Base-by-base conservation (phyloP, 2,113 vertebrate genomes). In the Oreochromis tanganicae region DNA sequence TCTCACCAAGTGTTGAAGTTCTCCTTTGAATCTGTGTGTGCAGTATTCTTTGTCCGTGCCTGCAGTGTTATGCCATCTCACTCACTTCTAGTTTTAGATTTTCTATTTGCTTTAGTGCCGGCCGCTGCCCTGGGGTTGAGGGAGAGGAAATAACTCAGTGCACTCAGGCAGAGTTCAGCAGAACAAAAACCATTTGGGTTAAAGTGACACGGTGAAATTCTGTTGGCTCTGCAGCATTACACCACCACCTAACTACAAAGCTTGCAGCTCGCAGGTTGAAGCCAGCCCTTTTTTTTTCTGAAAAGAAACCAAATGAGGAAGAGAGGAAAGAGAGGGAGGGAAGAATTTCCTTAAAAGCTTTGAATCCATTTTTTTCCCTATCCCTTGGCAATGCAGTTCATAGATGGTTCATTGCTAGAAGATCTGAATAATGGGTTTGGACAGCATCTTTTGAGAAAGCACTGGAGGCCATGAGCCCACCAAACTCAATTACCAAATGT, bases 401-500 rank as follows among this genome's bases (percentile, higher is more conserved):
- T 80, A 88, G 83, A 91, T 90, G 87, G 85, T 90, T 92, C 83
- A 86, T 88, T 94, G 92, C 85, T 81, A 89, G 52, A 87, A 83
- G 85, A 92, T 94, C 59, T 85, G 61, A 94, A 89, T 92, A 89
- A 92, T 92, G 85, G 84, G 54, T 83, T 87, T 89, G 90, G 92
- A 91, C 93, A 81, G 88, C 63, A 86, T 89, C 82, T 88, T 87
- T 73, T 87, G 81, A 93, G 87, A 91, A 75, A 38, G 54, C 82
- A 91, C 87, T 84, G 79, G 84, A 91, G 91, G 88, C 89, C 82
- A 89, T 12, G 73, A 88, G 43, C 73, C 83, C 41, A 89, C 85
- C 80, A 88, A 93, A 93, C 88, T 90, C 87, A 93, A 91, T 93
- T 92, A 93, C 85, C 86, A 90, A 87, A 85, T 94, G 89, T 89